A percentile compares a stretch with the other conserved stretches of the same genome.
Conservation (phyloP, 2,888 invertebrate genomes). For the Meliscaeva auricollis region DNA sequence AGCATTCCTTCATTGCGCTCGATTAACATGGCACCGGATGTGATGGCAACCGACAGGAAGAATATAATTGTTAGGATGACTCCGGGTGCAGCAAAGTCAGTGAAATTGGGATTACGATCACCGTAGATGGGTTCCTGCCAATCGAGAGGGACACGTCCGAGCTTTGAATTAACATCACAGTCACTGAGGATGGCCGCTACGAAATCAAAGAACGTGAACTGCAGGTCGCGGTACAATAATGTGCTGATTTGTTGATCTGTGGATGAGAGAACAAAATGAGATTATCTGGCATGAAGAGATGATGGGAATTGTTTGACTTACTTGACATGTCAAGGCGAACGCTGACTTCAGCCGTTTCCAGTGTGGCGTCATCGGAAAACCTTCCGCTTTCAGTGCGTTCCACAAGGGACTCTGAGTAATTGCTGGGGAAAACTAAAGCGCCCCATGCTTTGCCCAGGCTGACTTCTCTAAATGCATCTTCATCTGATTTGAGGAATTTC, state of each 20-base stretch:
- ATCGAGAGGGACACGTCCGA: constrained; percentile 85
- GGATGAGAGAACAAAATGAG: constrained; percentile 61
- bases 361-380: constrained; percentile 86
- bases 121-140: constrained; percentile 91
- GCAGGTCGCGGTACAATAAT: constrained; percentile 90
- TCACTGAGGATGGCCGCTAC: constrained; percentile 87
- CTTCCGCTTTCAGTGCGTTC: constrained; percentile 87
- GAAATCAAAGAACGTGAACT: constrained; percentile 90
- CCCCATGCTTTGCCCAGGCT: constrained; percentile 90
- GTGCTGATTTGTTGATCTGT: constrained; percentile 96
- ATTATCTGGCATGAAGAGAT: not conserved
- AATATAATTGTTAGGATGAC: constrained; percentile 96
- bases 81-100: constrained; percentile 97
- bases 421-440: constrained; percentile 89
- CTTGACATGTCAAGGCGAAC: constrained; percentile 94
- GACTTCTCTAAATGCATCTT: constrained; percentile 88
- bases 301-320: constrained; percentile 83
- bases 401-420: constrained; percentile 90
- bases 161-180: constrained; percentile 88
- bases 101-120: constrained; percentile 91
- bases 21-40: constrained; percentile 94
- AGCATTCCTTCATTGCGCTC: constrained; percentile 95
- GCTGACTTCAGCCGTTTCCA: constrained; percentile 88
- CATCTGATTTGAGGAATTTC: constrained; percentile 86
- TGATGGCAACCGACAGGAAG: constrained; percentile 96